Evolutionary conservation across 2,888 invertebrate genomes (phyloP).

Genomic region (Pemphredon lugubris): DNA sequence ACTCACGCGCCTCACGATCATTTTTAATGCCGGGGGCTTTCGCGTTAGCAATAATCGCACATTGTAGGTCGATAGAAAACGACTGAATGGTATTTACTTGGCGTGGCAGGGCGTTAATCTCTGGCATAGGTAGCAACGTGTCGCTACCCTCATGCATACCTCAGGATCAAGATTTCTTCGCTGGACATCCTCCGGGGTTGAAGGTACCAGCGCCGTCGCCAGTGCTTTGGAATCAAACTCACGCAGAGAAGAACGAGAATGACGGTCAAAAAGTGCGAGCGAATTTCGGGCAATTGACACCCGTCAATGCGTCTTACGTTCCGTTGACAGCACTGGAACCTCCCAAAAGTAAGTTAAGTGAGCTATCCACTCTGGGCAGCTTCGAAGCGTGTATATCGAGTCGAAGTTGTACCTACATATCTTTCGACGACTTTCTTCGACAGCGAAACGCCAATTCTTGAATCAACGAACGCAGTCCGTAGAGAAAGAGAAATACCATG

Average conservation of each 20-base stretch:
- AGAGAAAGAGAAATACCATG: conserved; percentile 62
- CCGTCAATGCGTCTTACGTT: conserved; percentile 67
- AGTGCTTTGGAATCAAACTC: conserved; percentile 27
- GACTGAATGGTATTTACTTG: neutral
- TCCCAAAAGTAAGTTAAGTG: conserved; percentile 51
- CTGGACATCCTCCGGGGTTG: conserved; percentile 23
- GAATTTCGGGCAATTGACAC: conserved; percentile 72
- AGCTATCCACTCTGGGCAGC: no score
- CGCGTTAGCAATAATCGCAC: no score
- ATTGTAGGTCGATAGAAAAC: no score
- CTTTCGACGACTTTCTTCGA: neutral
- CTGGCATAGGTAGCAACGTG: conserved; percentile 76
- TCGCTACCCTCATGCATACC: conserved; percentile 75
- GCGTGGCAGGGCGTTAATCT: conserved; percentile 70
- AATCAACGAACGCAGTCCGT: conserved; percentile 11
- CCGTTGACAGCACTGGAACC: conserved; percentile 67
- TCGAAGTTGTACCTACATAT: no score
- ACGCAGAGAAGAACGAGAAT: conserved; percentile 37
- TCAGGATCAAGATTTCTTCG: conserved; percentile 70
- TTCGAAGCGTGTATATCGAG: no score
- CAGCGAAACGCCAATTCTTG: conserved; percentile 38
- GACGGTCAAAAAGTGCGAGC: conserved; percentile 44
- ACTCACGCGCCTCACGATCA: no score
- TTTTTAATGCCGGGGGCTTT: no score
- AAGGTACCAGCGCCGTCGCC: conserved; percentile 10